Conservation (phyloP, 2,113 vertebrate species). For the Dipodomys spectabilis region DNA sequence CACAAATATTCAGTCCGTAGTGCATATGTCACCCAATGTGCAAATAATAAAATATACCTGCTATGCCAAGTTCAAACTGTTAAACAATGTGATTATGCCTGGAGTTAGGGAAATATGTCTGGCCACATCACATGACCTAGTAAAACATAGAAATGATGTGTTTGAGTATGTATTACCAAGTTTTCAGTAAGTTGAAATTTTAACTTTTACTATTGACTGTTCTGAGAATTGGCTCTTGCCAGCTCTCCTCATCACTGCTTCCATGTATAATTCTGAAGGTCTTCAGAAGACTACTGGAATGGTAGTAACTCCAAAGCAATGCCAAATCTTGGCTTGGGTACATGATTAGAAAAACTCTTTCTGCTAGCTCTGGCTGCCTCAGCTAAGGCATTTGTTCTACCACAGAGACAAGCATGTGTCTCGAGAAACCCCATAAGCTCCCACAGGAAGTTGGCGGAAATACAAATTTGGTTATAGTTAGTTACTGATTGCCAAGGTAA, state of each 20-base stretch:
- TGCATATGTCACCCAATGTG: not conserved
- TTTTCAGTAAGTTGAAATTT: not conserved
- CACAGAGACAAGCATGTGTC: not conserved
- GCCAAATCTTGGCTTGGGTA: not conserved
- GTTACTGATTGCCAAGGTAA: conserved; percentile 59
- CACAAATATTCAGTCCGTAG: not conserved
- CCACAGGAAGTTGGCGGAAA: not conserved
- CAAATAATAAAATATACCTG: not conserved
- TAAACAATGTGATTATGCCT: not conserved
- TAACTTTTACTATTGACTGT: not conserved
- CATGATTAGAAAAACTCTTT: not conserved
- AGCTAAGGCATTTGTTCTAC: not conserved
- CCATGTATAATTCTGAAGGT: not conserved
- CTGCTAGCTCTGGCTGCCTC: not conserved
- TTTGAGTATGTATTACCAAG: not conserved
- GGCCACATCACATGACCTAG: not conserved
- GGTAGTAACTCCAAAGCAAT: not conserved
- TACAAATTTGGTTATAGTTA: not conserved
- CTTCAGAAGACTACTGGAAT: not conserved
- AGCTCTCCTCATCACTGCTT: not conserved
- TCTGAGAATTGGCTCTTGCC: not conserved
- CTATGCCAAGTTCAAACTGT: not conserved
- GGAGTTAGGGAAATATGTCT: not conserved
- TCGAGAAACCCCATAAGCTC: not conserved
- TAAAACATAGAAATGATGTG: not conserved